Conservation (phyloP, 2,797 vertebrate genomes). For the Notamacropus eugenii region DNA sequence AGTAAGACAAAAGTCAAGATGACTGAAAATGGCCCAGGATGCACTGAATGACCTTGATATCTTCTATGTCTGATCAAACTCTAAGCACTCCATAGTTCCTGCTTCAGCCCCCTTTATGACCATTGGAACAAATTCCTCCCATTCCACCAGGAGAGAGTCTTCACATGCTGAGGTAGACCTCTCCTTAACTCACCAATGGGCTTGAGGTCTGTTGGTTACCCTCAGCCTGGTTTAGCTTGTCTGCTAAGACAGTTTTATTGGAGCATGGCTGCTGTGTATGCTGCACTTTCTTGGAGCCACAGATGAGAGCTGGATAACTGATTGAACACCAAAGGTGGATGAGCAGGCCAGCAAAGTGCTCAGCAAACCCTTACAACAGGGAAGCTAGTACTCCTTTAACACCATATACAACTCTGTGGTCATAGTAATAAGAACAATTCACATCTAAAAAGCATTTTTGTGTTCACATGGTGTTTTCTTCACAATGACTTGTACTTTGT, state of each 20-base stretch:
- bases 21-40: neutral
- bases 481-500: neutral
- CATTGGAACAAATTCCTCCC: neutral
- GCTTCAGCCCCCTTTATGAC: neutral
- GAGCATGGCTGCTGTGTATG: neutral
- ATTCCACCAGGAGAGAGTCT: neutral
- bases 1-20: neutral
- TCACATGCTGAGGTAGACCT: no score
- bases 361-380: neutral
- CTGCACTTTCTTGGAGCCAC: neutral
- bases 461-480: neutral
- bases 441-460: neutral
- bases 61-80: neutral
- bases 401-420: neutral
- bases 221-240: neutral
- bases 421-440: neutral
- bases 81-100: neutral
- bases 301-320: neutral
- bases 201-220: neutral
- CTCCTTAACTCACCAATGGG: neutral
- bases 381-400: neutral
- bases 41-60: neutral
- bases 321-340: neutral
- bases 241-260: neutral
- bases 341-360: neutral